These are phyloP conservation scores for Castor canadensis DNA, from an alignment of 2,113 vertebrate species.

Conservation along the genomic window DNA sequence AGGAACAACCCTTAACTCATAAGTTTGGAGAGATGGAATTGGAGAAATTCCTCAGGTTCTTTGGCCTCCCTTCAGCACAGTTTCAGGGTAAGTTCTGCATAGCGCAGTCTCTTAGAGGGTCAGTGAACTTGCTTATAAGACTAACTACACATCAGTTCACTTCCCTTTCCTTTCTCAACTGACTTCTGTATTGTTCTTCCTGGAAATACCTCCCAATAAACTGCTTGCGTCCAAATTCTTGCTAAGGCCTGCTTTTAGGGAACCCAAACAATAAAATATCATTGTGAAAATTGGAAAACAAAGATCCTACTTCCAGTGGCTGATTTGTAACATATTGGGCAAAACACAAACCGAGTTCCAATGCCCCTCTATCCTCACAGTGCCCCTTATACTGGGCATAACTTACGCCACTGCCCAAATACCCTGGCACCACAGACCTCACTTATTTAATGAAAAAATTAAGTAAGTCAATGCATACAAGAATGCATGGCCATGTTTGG, in stretches of 20 bases:
- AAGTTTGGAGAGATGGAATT: neutral
- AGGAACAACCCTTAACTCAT: neutral
- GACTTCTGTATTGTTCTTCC: neutral
- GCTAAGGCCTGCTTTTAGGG: neutral
- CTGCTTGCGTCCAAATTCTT: neutral
- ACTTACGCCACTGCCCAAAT: neutral
- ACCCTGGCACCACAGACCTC: neutral
- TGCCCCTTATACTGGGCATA: neutral
- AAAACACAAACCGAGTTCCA: neutral
- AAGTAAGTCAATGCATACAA: neutral
- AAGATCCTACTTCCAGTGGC: neutral
- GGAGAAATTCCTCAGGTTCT: neutral
- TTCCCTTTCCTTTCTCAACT: neutral
- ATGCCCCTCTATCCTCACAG: fast-evolving
- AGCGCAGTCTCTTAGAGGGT: neutral
- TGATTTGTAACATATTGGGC: too few species aligned
- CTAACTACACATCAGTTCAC: neutral
- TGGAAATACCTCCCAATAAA: neutral
- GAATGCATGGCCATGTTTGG: neutral
- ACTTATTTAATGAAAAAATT: neutral
- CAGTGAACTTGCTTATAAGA: neutral
- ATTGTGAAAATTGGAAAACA: neutral
- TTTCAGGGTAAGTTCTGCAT: neutral
- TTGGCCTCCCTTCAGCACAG: neutral
- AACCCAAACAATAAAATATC: neutral